Evolutionary conservation across 2,113 vertebrate species (phyloP).

Genomic region (Gambusia affinis): DNA sequence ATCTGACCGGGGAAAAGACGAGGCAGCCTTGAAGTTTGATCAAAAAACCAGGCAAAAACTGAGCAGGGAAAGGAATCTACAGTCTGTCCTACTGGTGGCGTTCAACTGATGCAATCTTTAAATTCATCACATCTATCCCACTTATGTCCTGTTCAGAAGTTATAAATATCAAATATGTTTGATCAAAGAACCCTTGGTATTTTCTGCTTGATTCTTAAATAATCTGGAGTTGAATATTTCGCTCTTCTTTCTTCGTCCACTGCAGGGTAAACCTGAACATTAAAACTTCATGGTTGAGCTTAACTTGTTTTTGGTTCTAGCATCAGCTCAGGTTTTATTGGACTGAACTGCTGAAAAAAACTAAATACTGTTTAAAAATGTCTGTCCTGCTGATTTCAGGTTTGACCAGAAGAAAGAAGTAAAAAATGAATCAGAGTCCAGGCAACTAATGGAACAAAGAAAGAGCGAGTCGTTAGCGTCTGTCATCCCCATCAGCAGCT

Average conservation of each 20-base stretch:
- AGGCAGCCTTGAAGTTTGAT: not conserved
- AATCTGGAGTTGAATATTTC: not conserved
- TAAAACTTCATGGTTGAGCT: not conserved
- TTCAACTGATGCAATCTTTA: too few relatives aligned
- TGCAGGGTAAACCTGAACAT: not conserved
- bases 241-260: not conserved
- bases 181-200: not conserved
- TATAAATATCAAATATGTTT: too few relatives aligned
- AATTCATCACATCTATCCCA: too few relatives aligned
- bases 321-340: too few relatives aligned
- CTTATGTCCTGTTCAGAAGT: too few relatives aligned
- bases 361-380: too few relatives aligned
- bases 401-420: not conserved
- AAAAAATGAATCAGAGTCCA: not conserved
- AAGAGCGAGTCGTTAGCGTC: not conserved
- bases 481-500: too few relatives aligned
- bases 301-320: not conserved
- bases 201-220: not conserved
- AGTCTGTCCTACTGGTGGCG: not conserved
- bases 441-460: too few relatives aligned
- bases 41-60: not conserved
- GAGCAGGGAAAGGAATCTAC: not conserved
- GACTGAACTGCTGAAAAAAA: too few relatives aligned
- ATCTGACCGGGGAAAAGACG: not conserved
- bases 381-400: too few relatives aligned